Percentiles rank a stretch among this genome's conserved stretches.
Conservation (phyloP, 2,888 invertebrate genomes). For the Pyrrhosoma nymphula region DNA sequence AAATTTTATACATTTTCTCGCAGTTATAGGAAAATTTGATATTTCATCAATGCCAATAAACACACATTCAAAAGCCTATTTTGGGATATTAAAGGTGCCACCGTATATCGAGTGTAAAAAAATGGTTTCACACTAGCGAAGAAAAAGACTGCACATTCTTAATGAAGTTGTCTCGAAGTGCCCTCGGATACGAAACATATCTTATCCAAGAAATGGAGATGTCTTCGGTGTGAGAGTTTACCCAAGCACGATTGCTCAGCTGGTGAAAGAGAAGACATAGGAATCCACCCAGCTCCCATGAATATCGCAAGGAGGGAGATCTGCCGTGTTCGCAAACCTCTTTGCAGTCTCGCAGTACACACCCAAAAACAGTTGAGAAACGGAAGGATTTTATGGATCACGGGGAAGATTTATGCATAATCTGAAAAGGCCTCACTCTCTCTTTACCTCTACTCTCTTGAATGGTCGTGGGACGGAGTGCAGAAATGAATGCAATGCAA, state of each 20-base stretch:
- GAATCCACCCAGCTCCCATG: background rate
- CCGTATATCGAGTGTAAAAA: background rate
- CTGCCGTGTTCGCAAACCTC: background rate
- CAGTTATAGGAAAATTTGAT: background rate
- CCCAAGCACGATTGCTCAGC: background rate
- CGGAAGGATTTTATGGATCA: background rate
- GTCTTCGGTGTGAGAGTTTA: background rate
- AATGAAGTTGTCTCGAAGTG: background rate
- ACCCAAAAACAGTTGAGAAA: background rate
- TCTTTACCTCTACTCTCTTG: background rate
- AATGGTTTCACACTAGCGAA: background rate
- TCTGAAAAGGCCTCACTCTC: background rate
- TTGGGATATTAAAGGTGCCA: background rate
- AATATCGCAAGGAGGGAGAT: background rate
- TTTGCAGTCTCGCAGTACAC: background rate
- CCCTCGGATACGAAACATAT: background rate
- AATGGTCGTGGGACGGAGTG: background rate
- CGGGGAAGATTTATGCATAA: background rate
- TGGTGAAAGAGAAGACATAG: background rate
- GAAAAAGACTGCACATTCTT: background rate
- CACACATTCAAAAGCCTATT: background rate
- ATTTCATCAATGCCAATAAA: background rate
- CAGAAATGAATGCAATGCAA: constrained; percentile 14
- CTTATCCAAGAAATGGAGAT: background rate
- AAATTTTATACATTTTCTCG: background rate